Percentiles rank a stretch among this genome's conserved stretches.
Evolutionary conservation across 2,888 invertebrate species (phyloP).

Genomic region (Acronicta alni): DNA sequence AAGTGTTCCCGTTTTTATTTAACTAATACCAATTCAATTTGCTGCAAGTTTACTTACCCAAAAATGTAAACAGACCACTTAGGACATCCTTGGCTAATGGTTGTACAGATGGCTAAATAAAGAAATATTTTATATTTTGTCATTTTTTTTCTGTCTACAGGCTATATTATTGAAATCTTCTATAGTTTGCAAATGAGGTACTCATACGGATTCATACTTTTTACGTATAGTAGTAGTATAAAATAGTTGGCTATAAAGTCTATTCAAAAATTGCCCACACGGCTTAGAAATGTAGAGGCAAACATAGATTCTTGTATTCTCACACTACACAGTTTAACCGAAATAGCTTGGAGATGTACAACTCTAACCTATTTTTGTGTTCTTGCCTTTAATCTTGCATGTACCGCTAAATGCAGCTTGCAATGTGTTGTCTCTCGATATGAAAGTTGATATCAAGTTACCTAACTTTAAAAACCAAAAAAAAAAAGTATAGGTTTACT

Average conservation of each 20-base stretch:
- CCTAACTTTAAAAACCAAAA: not conserved
- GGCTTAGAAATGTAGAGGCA: conserved; percentile 29
- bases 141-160: too few species aligned
- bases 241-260: too few species aligned
- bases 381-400: conserved; percentile 3
- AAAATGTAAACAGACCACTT: conserved; percentile 25
- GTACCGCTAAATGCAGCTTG: not conserved
- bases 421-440: not conserved
- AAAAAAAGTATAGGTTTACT: conserved; percentile 15
- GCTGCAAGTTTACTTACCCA: conserved; percentile 25
- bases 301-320: conserved; percentile 29
- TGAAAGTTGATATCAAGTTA: conserved; percentile 1
- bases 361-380: not conserved
- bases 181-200: too few species aligned
- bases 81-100: not conserved
- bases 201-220: too few species aligned
- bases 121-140: too few species aligned
- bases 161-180: too few species aligned
- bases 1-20: conserved; percentile 54
- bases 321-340: not conserved
- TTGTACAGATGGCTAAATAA: too few species aligned
- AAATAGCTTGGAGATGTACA: not conserved
- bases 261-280: conserved; percentile 34
- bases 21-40: conserved; percentile 49
- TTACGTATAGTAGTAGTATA: too few species aligned